Evolutionary conservation across 2,113 vertebrate genomes (phyloP).

Genomic region (Megaptera novaeangliae): DNA sequence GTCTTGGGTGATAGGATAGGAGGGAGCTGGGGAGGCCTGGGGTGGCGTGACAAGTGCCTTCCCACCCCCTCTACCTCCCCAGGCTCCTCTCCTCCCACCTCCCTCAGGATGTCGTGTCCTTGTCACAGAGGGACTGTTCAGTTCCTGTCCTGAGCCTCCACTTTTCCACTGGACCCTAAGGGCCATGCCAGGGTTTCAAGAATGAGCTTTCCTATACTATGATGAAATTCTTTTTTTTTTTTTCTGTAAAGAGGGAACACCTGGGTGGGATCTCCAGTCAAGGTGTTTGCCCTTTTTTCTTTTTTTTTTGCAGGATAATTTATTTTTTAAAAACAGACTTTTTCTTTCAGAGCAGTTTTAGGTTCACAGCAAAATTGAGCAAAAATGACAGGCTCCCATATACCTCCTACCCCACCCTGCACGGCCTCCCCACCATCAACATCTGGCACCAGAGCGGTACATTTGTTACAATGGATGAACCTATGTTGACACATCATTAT

Average conservation of each 20-base stretch:
- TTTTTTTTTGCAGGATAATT: background rate
- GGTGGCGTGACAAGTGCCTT: too few species aligned
- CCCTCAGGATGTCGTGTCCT: background rate
- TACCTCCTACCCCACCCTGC: fast-evolving
- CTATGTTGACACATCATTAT: background rate
- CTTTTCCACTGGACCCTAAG: background rate
- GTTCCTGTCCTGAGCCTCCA: background rate
- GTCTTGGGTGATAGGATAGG: background rate
- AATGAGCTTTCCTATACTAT: background rate
- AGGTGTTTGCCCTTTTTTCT: background rate
- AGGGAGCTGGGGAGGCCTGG: background rate
- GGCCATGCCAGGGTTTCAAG: background rate
- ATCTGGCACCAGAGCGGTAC: background rate
- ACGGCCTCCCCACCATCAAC: background rate
- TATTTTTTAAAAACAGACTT: background rate
- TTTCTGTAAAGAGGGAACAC: background rate
- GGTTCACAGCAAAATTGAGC: background rate
- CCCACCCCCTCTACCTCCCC: background rate
- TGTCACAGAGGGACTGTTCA: background rate
- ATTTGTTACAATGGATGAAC: background rate
- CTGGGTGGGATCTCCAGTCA: background rate
- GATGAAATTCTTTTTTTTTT: background rate
- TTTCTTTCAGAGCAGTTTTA: background rate
- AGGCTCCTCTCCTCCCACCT: background rate
- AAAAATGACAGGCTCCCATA: background rate